A percentile compares a stretch with the other conserved stretches of the same genome.
These are phyloP conservation scores for Mohoua ochrocephala DNA, from an alignment of 2,113 vertebrate genomes.

Conservation along the genomic window DNA sequence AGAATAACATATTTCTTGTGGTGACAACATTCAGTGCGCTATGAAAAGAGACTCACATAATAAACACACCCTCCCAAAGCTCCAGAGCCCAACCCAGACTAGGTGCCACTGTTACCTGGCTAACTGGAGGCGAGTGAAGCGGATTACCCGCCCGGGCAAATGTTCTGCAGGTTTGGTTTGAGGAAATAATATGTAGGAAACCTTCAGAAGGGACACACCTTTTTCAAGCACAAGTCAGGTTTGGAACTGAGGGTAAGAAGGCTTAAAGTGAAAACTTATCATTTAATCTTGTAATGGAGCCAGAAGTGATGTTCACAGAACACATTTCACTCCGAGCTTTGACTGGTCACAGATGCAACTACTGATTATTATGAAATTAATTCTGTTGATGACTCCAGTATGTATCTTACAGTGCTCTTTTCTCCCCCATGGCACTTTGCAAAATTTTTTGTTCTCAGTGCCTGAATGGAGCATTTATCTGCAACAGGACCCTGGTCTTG, in stretches of 20 bases:
- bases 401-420: not conserved
- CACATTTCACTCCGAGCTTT: not conserved
- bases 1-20: not conserved
- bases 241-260: not conserved
- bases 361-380: not conserved
- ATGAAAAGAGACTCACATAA: not conserved
- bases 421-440: rapidly evolving
- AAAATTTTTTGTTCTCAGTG: not conserved
- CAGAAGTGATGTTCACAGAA: not conserved
- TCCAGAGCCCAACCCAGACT: not conserved
- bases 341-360: not conserved
- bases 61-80: not conserved
- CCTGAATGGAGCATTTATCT: not conserved
- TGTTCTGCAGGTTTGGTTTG: not conserved
- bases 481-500: not conserved
- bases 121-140: not conserved
- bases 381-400: not conserved
- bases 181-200: not conserved
- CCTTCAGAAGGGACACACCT: not conserved
- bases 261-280: not conserved
- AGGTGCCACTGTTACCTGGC: not conserved
- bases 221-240: not conserved
- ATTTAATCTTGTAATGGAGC: not conserved
- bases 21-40: not conserved
- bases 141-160: not conserved